These are phyloP conservation scores for Syrphus vitripennis DNA, from an alignment of 2,888 invertebrate species.

Conservation along the genomic window DNA sequence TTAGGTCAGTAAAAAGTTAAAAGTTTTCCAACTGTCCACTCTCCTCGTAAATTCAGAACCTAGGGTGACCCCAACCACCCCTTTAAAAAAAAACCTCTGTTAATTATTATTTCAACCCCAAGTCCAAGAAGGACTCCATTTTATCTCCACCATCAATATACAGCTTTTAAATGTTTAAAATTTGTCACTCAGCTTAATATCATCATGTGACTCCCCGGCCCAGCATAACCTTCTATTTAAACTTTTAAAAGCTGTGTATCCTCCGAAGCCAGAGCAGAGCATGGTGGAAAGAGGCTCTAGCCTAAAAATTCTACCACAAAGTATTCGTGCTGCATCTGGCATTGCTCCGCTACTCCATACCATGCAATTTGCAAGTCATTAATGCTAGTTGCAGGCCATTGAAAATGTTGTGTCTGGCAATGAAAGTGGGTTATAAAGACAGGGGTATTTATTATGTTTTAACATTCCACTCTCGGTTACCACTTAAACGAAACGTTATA, in stretches of 20 bases:
- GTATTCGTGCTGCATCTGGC: background rate
- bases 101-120: background rate
- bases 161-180: background rate
- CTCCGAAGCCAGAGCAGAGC: background rate
- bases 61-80: too few species aligned
- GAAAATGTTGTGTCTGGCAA: slow-evolving; percentile 22
- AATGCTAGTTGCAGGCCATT: slow-evolving; percentile 60
- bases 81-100: background rate
- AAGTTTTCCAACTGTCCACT: too few species aligned
- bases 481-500: slow-evolving; percentile 40
- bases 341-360: slow-evolving; percentile 43
- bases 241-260: background rate
- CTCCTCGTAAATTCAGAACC: too few species aligned
- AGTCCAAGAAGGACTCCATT: background rate
- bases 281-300: background rate
- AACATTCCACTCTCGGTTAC: slow-evolving; percentile 2
- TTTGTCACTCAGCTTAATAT: background rate
- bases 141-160: background rate
- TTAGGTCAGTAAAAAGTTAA: too few species aligned
- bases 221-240: background rate
- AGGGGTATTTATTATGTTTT: background rate
- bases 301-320: background rate
- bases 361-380: slow-evolving; percentile 69
- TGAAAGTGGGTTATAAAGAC: background rate
- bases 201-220: background rate